Evolutionary conservation across 2,888 invertebrate species (phyloP), one percentile per base, ranked within the genome.

Genomic region (Lutraria lutraria): DNA sequence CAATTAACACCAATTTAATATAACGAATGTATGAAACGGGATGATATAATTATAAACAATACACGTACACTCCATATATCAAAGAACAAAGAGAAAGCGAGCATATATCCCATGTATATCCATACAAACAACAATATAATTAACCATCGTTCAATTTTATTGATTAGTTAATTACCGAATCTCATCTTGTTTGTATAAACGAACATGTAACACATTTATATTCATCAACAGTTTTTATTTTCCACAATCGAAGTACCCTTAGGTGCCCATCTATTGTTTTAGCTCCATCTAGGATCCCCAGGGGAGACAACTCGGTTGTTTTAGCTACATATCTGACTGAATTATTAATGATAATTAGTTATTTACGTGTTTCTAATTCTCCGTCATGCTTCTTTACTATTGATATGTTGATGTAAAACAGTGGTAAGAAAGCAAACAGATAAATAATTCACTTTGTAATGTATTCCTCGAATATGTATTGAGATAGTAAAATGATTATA

Each of bases 321-420:
- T 85, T 80, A 56, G 25, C 80, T 21, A n/a, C 54, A 60, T 43
- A 56, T n/a, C 0, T 54, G 79, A 68, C 81, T 86, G n/a, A 86
- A 86, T 81, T 81, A 68, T 86, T 81, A 43, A 86, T 81, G n/a
- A 53, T 86, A 86, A 86, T 81, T 81, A 72, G 81, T 86, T 86
- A 68, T 86, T 86, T 86, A n/a, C 86, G 81, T 68, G 86, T 34
- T 34, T 31, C 13, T 34, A 6, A 19, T 76, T 76, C 34, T 15
- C 16, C 34, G 15, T 13, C 31, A 25, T 76, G 34, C 31, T 76
- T 31, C 34, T 34, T 76, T 31, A 76, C 31, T 76, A 76, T 76
- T 34, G 76, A 76, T 76, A 6, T 76, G 16, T 34, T 19, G 31
- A 19, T 34, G 34, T 16, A 76, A 34, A 16, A 16, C 16, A 16